phyloP scores from a whole-genome alignment of 2,113 vertebrate species.

The Callochromis pleurospilus region DNA sequence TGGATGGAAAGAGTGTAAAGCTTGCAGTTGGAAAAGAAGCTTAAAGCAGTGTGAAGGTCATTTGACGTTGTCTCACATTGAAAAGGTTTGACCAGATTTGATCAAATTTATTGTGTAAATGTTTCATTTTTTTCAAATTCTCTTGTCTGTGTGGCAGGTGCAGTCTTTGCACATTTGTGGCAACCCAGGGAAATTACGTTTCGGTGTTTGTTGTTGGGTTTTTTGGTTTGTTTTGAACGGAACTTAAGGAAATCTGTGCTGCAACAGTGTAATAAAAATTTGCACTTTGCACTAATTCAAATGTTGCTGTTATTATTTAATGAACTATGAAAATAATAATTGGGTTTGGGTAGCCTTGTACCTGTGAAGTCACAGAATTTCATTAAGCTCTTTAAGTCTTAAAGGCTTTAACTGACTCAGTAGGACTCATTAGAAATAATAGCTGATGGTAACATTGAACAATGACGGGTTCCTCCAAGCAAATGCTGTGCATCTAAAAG shows the following conservation, averaged over 20 bases:
- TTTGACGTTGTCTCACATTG: background rate
- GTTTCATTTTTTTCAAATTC: background rate
- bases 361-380: background rate
- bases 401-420: background rate
- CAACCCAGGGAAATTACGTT: background rate
- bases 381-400: background rate
- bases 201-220: background rate
- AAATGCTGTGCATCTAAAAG: background rate
- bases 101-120: background rate
- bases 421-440: background rate
- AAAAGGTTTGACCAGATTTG: background rate
- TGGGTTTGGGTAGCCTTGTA: background rate
- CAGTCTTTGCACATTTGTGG: background rate
- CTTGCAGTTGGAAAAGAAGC: background rate
- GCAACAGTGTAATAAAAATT: background rate
- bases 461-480: background rate
- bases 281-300: background rate
- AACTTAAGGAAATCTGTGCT: background rate
- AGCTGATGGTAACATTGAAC: background rate
- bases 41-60: conserved; percentile 26
- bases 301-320: background rate
- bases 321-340: background rate
- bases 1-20: conserved; percentile 14
- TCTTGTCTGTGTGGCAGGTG: background rate
- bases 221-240: background rate